A percentile compares a stretch with the other conserved stretches of the same genome.
Evolutionary conservation across 2,113 vertebrate species (phyloP).

Genomic region (Pithys albifrons): DNA sequence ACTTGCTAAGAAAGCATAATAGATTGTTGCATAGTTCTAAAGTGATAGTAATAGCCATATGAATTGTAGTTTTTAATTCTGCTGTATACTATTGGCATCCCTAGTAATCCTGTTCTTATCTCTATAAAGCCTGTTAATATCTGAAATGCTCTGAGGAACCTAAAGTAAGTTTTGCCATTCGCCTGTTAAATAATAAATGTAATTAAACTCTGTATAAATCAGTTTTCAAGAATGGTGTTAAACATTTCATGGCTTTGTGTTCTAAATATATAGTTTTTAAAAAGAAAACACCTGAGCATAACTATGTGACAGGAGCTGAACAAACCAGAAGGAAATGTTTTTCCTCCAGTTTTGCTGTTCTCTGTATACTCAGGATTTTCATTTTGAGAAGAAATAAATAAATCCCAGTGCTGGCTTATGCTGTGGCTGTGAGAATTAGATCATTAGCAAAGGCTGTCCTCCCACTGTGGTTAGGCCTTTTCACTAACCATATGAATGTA

Average conservation of each 20-base stretch:
- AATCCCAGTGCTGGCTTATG: slow-evolving; percentile 8
- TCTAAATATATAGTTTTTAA: slow-evolving; percentile 15
- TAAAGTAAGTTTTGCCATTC: slow-evolving; percentile 62
- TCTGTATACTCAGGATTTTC: slow-evolving; percentile 53
- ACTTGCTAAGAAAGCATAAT: background rate
- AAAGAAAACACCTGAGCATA: background rate
- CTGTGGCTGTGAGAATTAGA: slow-evolving; percentile 34
- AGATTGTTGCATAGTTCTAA: slow-evolving; percentile 49
- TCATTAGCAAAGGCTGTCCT: background rate
- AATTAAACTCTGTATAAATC: slow-evolving; percentile 40
- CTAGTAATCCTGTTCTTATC: slow-evolving; percentile 47
- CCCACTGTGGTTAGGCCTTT: background rate
- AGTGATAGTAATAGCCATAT: slow-evolving; percentile 55
- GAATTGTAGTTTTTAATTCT: slow-evolving; percentile 52
- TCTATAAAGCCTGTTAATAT: slow-evolving; percentile 60
- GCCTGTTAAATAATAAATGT: slow-evolving; percentile 45
- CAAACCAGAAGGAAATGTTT: slow-evolving; percentile 3
- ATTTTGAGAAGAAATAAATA: slow-evolving; percentile 50
- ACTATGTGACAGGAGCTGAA: background rate
- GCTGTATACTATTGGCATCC: slow-evolving; percentile 28
- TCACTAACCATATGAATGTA: background rate
- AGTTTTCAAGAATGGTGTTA: slow-evolving; percentile 39
- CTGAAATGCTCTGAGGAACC: slow-evolving; percentile 47
- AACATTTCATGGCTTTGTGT: slow-evolving; percentile 48
- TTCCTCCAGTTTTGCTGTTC: slow-evolving; percentile 38